Evolutionary conservation across 2,113 vertebrate species (phyloP), one percentile per base, ranked within the genome.

Genomic region (Ameiurus melas): DNA sequence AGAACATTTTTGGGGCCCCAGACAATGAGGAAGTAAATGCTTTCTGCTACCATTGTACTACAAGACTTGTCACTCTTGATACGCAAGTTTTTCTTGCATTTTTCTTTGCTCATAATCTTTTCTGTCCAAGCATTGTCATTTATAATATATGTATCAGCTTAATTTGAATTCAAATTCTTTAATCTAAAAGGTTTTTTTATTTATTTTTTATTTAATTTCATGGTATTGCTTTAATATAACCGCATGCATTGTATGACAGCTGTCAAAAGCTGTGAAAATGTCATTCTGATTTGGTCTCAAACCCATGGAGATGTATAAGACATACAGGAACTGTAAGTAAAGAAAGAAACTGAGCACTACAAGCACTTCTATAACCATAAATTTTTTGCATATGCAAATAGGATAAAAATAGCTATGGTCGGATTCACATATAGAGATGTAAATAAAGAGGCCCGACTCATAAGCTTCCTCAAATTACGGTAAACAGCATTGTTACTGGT

Each of bases 391-490:
- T 22, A 84, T 75, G 53, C 53, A 83, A 87, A 87, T 83, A 47
- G 33, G 17, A 55, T 57, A 25, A 64, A 83, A 88, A 64, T 77
- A 77, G 68, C n/a, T 88, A 82, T 77, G n/a, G 27, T 64, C 10
- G 8, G 53, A 77, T 84, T 77, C 57, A 62, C 43, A 19, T 36
- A 43, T 6, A 66, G 86, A 62, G 20, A 60, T 4, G 6, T 6
- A 70, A 81, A 55, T 55, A 55, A 36, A 80, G 1, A 55, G 2
- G 25, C 47, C 62, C 0, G 2, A 27, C 19, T 82, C 19, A 60
- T 68, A 27, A 10, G 20, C 27, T 83, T 83, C 36, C 36, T 81
- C 30, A 68, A 80, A 57, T 47, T 16, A 53, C 39, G 2, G 17
- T 86, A 64, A 83, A 83, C 36, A 60, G 33, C 33, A 27, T 30